These are phyloP conservation scores for Ectobius pallidus DNA, from an alignment of 2,888 invertebrate genomes.

Conservation along the genomic window DNA sequence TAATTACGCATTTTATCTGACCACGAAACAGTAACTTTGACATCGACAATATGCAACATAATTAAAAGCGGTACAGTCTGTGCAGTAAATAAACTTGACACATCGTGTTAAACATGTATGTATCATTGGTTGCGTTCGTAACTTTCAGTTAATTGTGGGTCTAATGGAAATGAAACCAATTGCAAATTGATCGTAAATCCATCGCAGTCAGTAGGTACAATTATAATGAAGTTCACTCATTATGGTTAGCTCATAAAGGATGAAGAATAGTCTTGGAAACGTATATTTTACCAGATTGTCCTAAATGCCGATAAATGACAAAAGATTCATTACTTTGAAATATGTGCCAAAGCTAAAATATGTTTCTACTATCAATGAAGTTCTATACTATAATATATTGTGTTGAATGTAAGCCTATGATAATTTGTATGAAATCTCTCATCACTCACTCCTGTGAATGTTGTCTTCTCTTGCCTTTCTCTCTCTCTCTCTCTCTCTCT, in stretches of 20 bases:
- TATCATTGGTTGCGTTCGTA: background rate
- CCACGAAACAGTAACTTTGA: slow-evolving; percentile 12
- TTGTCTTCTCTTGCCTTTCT: too few relatives aligned
- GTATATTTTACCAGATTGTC: too few relatives aligned
- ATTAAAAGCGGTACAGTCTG: slow-evolving; percentile 16
- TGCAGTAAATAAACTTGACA: background rate
- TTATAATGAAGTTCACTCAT: background rate
- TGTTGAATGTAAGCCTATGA: too few relatives aligned
- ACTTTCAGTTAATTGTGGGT: background rate
- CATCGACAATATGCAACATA: background rate
- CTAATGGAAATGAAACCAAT: slow-evolving; percentile 11
- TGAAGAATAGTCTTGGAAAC: too few relatives aligned
- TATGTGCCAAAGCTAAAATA: too few relatives aligned
- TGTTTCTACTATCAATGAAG: too few relatives aligned
- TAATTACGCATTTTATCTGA: slow-evolving; percentile 10
- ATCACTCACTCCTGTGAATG: too few relatives aligned
- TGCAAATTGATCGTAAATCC: slow-evolving; percentile 3
- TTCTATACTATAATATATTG: too few relatives aligned
- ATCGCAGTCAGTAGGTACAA: background rate
- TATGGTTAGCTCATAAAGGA: background rate
- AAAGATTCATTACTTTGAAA: too few relatives aligned
- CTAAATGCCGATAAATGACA: too few relatives aligned
- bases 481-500: too few relatives aligned
- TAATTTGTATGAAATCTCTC: too few relatives aligned
- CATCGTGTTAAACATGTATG: background rate